These are phyloP conservation scores for Epizoanthus ramosus DNA, from an alignment of 92 coral and sea anemone species.

Conservation along the genomic window DNA sequence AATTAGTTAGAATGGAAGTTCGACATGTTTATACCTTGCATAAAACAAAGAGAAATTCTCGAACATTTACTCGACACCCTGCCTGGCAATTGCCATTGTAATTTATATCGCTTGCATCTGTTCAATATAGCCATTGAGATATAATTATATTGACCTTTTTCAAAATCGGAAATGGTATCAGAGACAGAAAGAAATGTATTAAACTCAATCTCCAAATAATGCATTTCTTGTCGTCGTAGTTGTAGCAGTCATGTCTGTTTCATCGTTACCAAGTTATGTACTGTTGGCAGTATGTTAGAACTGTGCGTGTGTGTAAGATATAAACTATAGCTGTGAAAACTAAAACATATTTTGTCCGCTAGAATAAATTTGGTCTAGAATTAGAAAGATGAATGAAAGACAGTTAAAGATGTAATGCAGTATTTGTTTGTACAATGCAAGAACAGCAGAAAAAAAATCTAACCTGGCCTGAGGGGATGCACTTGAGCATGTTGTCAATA, in stretches of 20 bases:
- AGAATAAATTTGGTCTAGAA: too few relatives aligned
- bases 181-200: slow-evolving; percentile 1
- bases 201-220: background rate
- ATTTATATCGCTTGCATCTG: slow-evolving; percentile 6
- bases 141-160: slow-evolving; percentile 3
- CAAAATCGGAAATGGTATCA: slow-evolving; percentile 28
- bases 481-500: background rate
- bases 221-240: background rate
- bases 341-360: too few relatives aligned
- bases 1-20: background rate
- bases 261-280: background rate
- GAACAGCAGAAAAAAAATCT: too few relatives aligned
- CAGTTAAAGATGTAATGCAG: too few relatives aligned
- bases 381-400: too few relatives aligned
- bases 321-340: too few relatives aligned
- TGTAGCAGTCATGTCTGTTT: background rate
- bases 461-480: background rate
- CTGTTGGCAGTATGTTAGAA: background rate
- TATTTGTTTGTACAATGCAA: too few relatives aligned
- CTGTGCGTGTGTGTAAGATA: background rate
- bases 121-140: slow-evolving; percentile 3
- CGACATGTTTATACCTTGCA: background rate
- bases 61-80: background rate
- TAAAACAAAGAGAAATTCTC: background rate
- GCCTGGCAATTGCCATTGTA: background rate